Evolutionary conservation across 1,140 invertebrate genomes (phyloP), one percentile per base, ranked within the genome.

Genomic region (Sminthurinus signatus): DNA sequence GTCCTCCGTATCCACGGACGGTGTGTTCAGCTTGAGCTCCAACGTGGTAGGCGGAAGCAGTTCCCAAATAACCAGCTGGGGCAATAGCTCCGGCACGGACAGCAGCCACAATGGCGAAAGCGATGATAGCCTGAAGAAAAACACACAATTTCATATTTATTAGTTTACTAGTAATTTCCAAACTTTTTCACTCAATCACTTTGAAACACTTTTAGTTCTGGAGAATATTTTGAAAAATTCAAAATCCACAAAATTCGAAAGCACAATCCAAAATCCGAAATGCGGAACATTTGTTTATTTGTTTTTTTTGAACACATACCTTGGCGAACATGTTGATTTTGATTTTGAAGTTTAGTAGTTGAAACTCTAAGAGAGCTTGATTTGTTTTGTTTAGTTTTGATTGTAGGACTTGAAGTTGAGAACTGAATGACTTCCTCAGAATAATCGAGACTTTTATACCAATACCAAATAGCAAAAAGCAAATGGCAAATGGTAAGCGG

Each of bases 1-100:
- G 64, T 39, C 68, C 68, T 17, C 63, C 68, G 36, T 39, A 63
- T 62, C 68, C 68, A 31, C 64, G 68, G 60, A 65, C 15, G 60
- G 64, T 69, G 31, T 61, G 32, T 52, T 65, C 64, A 23, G 54
- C 48, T 60, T 69, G 68, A 29, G 28, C 39, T 59, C 68, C 68
- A 31, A 67, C 39, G 42, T 61, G 48, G 12, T 39, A 12, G 25
- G 4, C n/a, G n/a, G n/a, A n/a, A n/a, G n/a, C n/a, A n/a, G n/a
- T n/a, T n/a, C n/a, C n/a, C 15, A 60, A 44, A 27, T 60, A 60
- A 8, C 12, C 56, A 43, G 44, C 39, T 44, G 27, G 3, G 54
- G 28, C 29, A 25, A 50, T n/a, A 27, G 28, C 28, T 52, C 46
- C 50, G 51, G 50, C 25, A 21, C 51, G 54, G 43, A 19, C 23